Base-by-base conservation (phyloP, 2,888 invertebrate species). In the Ophraella communa region DNA sequence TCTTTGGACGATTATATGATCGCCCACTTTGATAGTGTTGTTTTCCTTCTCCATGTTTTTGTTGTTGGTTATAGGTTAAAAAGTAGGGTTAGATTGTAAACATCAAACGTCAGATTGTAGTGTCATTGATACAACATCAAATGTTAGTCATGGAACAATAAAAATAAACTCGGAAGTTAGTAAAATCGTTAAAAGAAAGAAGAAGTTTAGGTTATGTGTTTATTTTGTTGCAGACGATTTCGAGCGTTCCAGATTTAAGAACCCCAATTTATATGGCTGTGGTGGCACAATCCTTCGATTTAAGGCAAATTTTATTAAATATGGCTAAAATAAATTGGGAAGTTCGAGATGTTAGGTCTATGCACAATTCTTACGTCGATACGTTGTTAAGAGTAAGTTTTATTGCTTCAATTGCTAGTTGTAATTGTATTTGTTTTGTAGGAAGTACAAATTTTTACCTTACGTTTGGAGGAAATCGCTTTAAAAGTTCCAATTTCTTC, bases 281-380 rank as follows among this genome's bases (percentile, higher is more conserved):
- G 0, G 91, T 93, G 0, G 90, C 91, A 0, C 90, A 89, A 76
- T 87, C 91, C 0, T 89, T 97, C 5, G 92, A 96, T 78, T 87
- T 91, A 4, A 87, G 91, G 39, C 86, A 88, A 14, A 88, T 94
- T 27, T 82, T 97, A 7, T 85, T 88, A 65, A 87, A 91, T n/a
- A 97, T 99, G 92, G 91, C 93, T 59, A 91, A 91, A 82, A 95
- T 97, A 0, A 92, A 93, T 81, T 99, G 98, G 98, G 89, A 95
- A 83, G 89, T 98, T 64, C 95, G 94, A 84, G 95, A 94, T 75
- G 95, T 99, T 0, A 95, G 94, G 83, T 95, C 94, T 0, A 94
- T 97, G 75, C 97, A 99, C 79, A 97, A 94, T 77, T 83, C 87
- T 1, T 99, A 99, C 79, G 90, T 94, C 10, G 93, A 95, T 74